phyloP scores from a whole-genome alignment of 2,888 invertebrate genomes.

The Pimpla rufipes region DNA sequence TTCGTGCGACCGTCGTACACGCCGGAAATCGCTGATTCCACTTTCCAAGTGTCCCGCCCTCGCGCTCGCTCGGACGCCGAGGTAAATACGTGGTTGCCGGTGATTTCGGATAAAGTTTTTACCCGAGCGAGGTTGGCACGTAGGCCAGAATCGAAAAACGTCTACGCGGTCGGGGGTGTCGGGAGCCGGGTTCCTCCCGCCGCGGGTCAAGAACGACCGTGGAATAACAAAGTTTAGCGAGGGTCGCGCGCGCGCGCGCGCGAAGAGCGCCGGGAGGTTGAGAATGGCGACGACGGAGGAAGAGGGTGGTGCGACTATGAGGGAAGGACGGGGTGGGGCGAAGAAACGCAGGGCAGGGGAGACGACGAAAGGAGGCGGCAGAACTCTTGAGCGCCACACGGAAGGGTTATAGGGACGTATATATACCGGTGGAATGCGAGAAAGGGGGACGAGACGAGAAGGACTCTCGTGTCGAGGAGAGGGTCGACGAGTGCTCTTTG shows the following conservation, averaged over 20 bases:
- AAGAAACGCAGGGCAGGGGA: constrained; percentile 13
- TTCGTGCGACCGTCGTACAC: not conserved
- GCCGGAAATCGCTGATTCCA: constrained; percentile 42
- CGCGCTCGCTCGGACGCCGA: not conserved
- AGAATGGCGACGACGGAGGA: constrained; percentile 70
- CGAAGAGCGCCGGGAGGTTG: constrained; percentile 59
- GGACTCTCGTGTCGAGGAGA: constrained; percentile 82
- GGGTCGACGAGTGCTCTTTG: constrained; percentile 82
- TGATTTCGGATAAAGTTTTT: constrained; percentile 22
- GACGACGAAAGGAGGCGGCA: constrained; percentile 51
- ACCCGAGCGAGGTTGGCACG: constrained; percentile 28
- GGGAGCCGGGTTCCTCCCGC: constrained; percentile 21
- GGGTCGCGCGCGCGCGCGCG: constrained; percentile 63
- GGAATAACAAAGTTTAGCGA: constrained; percentile 75
- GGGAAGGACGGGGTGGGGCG: constrained; percentile 33
- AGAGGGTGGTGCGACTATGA: constrained; percentile 49
- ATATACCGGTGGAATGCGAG: constrained; percentile 47
- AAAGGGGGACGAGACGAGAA: constrained; percentile 74
- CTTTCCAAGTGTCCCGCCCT: not conserved
- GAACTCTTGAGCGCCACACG: constrained; percentile 59
- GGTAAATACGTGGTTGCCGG: constrained; percentile 25
- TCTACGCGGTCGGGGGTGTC: constrained; percentile 25
- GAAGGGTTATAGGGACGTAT: constrained; percentile 62
- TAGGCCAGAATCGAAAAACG: constrained; percentile 40
- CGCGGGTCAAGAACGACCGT: constrained; percentile 62